Evolutionary conservation across 2,888 invertebrate species (phyloP), one percentile per base, ranked within the genome.

Genomic region (Lordiphosa andalusiaca): DNA sequence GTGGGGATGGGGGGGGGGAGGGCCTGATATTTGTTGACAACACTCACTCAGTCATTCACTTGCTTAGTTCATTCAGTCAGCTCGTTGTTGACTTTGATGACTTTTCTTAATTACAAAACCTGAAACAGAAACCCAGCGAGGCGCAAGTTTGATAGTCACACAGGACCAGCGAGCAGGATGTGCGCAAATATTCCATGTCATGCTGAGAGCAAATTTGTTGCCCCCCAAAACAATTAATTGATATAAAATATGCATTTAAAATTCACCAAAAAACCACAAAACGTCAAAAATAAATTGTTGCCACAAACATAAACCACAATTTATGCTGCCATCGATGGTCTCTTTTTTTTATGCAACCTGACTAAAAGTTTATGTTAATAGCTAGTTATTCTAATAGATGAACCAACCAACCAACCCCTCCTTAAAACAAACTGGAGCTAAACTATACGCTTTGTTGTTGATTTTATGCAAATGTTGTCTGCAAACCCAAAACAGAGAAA

Each of bases 51-150:
- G 36, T 53, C 49, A 42, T 41, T 56, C 52, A 41, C 3, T 42
- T 23, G 12, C 6, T 44, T 23, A 53, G 44, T 41, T 47, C 67
- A 67, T 53, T 57, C 62, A 70, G 56, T 60, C 66, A 60, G 56
- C 72, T 64, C 61, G 71, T 68, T 74, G 80, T 82, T 84, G 84
- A 84, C 83, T 75, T 70, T 78, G 84, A 81, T 84, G 84, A 82
- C 75, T 74, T 82, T 84, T 69, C 81, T 84, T 81, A 81, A 81
- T 81, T 81, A 84, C 84, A 78, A 74, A 74, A 73, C 71, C 68
- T 71, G 82, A 52, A 68, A 65, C 53, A 61, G 58, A 73, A 84
- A 63, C 56, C 72, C 78, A 71, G 50, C 62, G 71, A 68, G 56
- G 60, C 62, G 67, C 53, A 71, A 36, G 37, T 25, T 6, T 25